These are phyloP conservation scores for Eriocheir sinensis DNA, from an alignment of 1,140 invertebrate genomes.

Conservation along the genomic window DNA sequence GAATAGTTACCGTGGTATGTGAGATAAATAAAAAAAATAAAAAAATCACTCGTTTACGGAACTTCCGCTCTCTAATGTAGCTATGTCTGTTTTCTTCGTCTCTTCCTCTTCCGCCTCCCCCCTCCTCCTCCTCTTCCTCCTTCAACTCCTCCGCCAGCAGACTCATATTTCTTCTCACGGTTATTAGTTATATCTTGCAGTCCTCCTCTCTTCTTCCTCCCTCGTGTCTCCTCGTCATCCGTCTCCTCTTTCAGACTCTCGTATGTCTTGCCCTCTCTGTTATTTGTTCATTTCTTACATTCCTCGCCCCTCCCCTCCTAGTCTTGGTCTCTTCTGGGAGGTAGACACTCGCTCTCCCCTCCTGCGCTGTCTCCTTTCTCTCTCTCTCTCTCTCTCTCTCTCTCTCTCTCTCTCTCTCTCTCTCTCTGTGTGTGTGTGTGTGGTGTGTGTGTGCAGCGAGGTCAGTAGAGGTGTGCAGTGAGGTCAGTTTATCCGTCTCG, in stretches of 20 bases:
- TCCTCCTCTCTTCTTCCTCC: not conserved
- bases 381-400: not conserved
- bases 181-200: not conserved
- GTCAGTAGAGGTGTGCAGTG: no score
- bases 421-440: not conserved
- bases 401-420: not conserved
- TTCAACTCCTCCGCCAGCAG: not conserved
- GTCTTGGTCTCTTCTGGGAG: not conserved
- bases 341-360: not conserved
- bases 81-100: no score
- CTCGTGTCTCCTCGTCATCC: not conserved
- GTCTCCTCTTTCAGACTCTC: not conserved
- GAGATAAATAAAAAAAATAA: no score
- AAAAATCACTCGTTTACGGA: no score
- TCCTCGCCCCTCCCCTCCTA: not conserved
- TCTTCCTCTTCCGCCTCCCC: constrained; percentile 15
- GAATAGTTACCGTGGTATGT: no score
- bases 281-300: not conserved
- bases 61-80: no score
- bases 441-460: no score
- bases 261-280: constrained; percentile 6
- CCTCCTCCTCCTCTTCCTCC: not conserved
- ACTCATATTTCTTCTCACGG: not conserved
- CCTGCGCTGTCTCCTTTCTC: not conserved
- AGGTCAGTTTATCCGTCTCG: no score